Percentiles rank a stretch among this genome's conserved stretches.
phyloP scores from a whole-genome alignment of 2,797 vertebrate species.

The Lophius americanus region DNA sequence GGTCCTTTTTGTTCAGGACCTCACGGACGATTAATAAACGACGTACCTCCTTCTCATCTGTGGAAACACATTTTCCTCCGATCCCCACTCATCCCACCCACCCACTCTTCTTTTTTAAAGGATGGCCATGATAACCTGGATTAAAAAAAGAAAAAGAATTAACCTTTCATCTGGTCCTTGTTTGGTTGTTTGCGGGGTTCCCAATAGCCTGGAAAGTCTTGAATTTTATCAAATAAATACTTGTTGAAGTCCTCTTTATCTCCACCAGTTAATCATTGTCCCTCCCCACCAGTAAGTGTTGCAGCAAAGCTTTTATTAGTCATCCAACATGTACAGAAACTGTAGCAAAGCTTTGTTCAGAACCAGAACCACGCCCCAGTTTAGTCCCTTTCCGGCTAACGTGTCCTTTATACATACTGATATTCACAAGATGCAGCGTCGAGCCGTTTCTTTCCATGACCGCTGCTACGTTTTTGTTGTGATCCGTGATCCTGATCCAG shows the following conservation, averaged over 20 bases:
- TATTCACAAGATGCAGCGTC: constrained; percentile 21
- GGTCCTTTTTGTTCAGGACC: constrained; percentile 99
- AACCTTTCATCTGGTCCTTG: constrained; percentile 69
- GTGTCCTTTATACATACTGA: constrained; percentile 33
- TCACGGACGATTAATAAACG: constrained; percentile 95
- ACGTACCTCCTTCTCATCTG: constrained; percentile 60
- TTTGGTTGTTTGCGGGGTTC: constrained; percentile 79
- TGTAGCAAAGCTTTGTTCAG: constrained; percentile 51
- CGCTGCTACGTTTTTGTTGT: constrained; percentile 21
- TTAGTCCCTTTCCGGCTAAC: constrained; percentile 14
- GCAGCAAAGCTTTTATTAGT: constrained; percentile 39
- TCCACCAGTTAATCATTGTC: constrained; percentile 42
- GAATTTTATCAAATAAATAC: constrained; percentile 81
- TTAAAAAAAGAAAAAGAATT: constrained; percentile 68
- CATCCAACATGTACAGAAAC: constrained; percentile 49
- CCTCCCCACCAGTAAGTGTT: constrained; percentile 43
- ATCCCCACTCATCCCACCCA: constrained; percentile 52
- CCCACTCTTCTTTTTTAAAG: constrained; percentile 80
- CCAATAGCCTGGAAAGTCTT: constrained; percentile 81
- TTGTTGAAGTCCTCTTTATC: constrained; percentile 72
- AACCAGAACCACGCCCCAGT: constrained; percentile 47
- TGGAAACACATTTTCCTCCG: constrained; percentile 61
- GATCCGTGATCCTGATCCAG: constrained; percentile 41
- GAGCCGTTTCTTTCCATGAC: constrained; percentile 23
- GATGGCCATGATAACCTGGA: constrained; percentile 88